A percentile compares a stretch with the other conserved stretches of the same genome.
Conservation (phyloP, 64 coral and sea anemone species). For the Orbicella faveolata region DNA sequence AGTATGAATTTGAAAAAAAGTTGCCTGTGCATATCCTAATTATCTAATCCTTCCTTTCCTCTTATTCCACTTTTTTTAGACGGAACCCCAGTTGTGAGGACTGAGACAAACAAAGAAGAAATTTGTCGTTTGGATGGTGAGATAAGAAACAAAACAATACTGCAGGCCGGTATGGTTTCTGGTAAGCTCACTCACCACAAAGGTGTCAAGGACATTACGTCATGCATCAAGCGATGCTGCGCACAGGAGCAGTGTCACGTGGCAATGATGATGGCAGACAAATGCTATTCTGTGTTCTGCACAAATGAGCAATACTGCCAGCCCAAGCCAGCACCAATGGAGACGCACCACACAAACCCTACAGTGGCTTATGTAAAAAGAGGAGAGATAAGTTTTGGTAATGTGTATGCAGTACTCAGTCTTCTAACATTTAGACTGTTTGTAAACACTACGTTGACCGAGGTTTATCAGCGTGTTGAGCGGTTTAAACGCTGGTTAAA, state of each 20-base stretch:
- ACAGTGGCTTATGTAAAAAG: slow-evolving; percentile 90
- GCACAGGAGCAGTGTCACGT: slow-evolving; percentile 78
- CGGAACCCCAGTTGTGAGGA: slow-evolving; percentile 66
- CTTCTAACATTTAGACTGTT: background rate
- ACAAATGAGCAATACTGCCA: slow-evolving; percentile 82
- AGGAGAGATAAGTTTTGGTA: slow-evolving; percentile 88
- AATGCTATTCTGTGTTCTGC: slow-evolving; percentile 87
- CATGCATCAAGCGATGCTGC: slow-evolving; percentile 89
- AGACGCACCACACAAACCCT: slow-evolving; percentile 73
- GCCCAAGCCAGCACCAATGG: slow-evolving; percentile 72
- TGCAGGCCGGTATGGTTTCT: slow-evolving; percentile 93
- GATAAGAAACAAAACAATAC: slow-evolving; percentile 81
- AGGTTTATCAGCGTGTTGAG: no score
- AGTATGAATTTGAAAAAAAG: no score
- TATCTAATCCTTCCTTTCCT: background rate
- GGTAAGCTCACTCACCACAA: slow-evolving; percentile 84
- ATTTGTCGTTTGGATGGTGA: slow-evolving; percentile 80
- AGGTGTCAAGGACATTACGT: slow-evolving; percentile 61
- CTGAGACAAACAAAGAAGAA: slow-evolving; percentile 62
- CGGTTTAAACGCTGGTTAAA: no score
- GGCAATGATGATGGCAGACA: slow-evolving; percentile 86
- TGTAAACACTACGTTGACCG: no score
- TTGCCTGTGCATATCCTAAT: background rate
- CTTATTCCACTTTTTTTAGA: slow-evolving; percentile 21
- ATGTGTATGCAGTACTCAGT: background rate